Conservation (phyloP, 2,113 vertebrate species). For the Acanthochromis polyacanthus region DNA sequence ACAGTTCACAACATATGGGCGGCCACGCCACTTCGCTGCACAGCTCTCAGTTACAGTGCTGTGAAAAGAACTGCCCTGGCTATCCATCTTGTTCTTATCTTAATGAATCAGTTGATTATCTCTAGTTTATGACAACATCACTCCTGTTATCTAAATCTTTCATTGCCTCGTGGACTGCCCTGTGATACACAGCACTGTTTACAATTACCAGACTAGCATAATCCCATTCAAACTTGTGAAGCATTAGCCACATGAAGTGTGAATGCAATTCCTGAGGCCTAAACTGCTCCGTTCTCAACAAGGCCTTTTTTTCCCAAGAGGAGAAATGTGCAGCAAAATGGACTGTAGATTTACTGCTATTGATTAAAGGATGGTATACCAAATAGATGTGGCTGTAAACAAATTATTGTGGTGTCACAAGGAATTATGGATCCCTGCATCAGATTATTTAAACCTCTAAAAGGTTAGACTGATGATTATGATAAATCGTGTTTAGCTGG, state of each 20-base stretch:
- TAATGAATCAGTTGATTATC: constrained; percentile 68
- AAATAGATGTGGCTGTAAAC: constrained; percentile 74
- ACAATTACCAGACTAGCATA: constrained; percentile 32
- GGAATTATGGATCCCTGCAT: constrained; percentile 76
- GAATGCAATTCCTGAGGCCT: constrained; percentile 3
- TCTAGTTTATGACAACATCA: constrained; percentile 56
- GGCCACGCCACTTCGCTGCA: too few species aligned
- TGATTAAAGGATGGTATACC: constrained; percentile 67
- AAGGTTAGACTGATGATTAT: constrained; percentile 76
- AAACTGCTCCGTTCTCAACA: not conserved
- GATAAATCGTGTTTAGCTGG: constrained; percentile 69
- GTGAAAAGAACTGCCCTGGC: constrained; percentile 14
- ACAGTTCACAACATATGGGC: too few species aligned
- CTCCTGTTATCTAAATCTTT: constrained; percentile 55
- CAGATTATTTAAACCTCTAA: constrained; percentile 75
- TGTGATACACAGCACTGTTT: constrained; percentile 26
- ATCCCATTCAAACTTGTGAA: constrained; percentile 21
- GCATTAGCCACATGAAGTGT: not conserved
- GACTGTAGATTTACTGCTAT: constrained; percentile 63
- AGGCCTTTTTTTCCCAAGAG: not conserved
- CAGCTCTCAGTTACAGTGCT: not conserved
- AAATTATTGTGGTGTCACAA: constrained; percentile 75
- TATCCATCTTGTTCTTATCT: constrained; percentile 42
- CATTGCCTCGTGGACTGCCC: constrained; percentile 25
- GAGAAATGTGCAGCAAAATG: constrained; percentile 47